Conservation (phyloP, 1,140 invertebrate species). For the Cardiocondyla obscurior region DNA sequence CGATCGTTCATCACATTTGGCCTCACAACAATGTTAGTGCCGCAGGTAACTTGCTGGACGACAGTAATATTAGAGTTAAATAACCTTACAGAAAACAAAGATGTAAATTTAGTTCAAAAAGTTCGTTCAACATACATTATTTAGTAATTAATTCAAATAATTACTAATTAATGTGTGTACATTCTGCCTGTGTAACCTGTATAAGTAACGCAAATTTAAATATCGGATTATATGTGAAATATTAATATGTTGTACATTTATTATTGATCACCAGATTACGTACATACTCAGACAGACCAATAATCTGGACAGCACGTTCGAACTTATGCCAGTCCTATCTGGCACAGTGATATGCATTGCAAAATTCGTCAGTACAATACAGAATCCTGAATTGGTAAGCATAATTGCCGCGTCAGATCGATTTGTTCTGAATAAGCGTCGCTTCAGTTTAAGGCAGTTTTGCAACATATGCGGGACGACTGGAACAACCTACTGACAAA, state of each 20-base stretch:
- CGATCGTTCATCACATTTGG: not conserved
- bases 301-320: not conserved
- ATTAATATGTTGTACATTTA: not conserved
- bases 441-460: slow-evolving; percentile 19
- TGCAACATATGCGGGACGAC: not conserved
- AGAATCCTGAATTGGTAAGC: not conserved
- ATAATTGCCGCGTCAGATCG: not conserved
- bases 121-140: not conserved
- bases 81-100: not conserved
- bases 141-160: not conserved
- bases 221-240: not conserved
- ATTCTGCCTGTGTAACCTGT: not conserved
- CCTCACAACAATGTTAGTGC: not conserved
- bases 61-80: not conserved
- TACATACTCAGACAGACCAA: not conserved
- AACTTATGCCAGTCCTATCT: not conserved
- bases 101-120: not conserved
- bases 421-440: not conserved
- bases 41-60: slow-evolving; percentile 3
- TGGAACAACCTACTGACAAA: not conserved
- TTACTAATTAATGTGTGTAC: no score
- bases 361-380: not conserved
- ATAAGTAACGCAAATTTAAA: not conserved
- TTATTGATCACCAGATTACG: slow-evolving; percentile 2
- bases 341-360: not conserved